Conservation (phyloP, 2,888 invertebrate genomes). For the Theodoxus fluviatilis region DNA sequence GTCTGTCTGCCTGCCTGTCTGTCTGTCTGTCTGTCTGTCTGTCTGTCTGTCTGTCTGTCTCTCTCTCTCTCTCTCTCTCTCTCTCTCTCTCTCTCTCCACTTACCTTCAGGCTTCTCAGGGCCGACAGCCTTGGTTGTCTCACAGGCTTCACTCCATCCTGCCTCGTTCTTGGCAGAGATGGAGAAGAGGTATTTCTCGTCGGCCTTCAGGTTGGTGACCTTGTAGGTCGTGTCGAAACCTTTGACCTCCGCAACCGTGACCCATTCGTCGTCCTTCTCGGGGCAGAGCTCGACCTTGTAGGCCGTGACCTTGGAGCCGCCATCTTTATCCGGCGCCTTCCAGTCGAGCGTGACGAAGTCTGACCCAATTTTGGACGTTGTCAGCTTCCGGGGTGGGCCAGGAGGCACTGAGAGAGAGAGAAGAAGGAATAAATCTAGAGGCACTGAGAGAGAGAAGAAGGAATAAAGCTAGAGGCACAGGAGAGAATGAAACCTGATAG, state of each 20-base stretch:
- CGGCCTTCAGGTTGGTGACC: conserved; percentile 42
- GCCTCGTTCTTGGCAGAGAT: conserved; percentile 55
- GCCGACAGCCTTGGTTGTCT: conserved; percentile 36
- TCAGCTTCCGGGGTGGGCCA: conserved; percentile 41
- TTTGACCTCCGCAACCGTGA: conserved; percentile 36
- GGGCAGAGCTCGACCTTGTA: conserved; percentile 42
- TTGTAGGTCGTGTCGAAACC: conserved; percentile 36
- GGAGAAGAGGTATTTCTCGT: conserved; percentile 50
- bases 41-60: not conserved
- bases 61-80: not conserved
- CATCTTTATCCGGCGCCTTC: conserved; percentile 44
- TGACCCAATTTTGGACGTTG: conserved; percentile 38
- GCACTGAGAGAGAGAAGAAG: not conserved
- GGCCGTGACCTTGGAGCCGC: conserved; percentile 47
- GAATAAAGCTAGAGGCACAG: too few relatives aligned
- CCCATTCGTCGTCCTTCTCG: conserved; percentile 37
- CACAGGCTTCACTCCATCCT: conserved; percentile 37
- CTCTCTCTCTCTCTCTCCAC: not conserved
- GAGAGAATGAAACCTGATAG: too few relatives aligned
- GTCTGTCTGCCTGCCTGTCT: too few relatives aligned
- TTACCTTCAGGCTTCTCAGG: conserved; percentile 39
- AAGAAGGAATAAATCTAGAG: not conserved
- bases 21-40: conserved; percentile 32
- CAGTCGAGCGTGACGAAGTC: conserved; percentile 43
- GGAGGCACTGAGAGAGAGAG: conserved; percentile 55